Base-by-base conservation (phyloP, 2,797 vertebrate genomes). In the Fratercula arctica region DNA sequence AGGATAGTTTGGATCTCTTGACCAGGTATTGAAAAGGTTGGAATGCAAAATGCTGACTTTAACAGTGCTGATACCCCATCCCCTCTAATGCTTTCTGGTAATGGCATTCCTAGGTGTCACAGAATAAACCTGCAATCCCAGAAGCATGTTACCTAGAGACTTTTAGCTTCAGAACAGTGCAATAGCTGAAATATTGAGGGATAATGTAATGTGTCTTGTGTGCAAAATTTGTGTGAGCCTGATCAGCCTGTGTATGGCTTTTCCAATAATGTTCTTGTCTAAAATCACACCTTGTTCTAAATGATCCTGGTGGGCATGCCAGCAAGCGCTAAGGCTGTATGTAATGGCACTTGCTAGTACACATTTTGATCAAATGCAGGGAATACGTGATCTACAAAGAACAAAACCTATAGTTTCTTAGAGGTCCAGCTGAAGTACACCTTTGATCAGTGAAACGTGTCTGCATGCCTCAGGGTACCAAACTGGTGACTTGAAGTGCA, bases 361-460 rank as follows among this genome's bases (percentile, higher is more conserved):
- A 68, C 33, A 37, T 64, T 96, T 96, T 91, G 82, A 95, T 96
- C 69, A 95, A 88, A 74, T 23, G 13, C 51, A n/a, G 48, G 48
- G 56, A 84, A 76, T 77, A 85, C 7, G 13, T 88, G 35, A 51
- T 85, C 75, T 59, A 51, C 29, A 69, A 77, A 80, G 78, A 77
- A 37, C 9, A 59, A 67, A 89, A 81, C 11, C 4, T 69, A 24
- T 6, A 41, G 16, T 50, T 89, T 82, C 66, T 43, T 51, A 68
- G 50, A 57, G 7, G 25, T 43, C 33, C 85, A 79, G 26, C 79
- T 85, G 84, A 92, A 64, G 63, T 76, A 84, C 82, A 83, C 53
- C 35, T 67, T 77, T 17, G 81, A 78, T 94, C 90, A 69, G 64
- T 93, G 92, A 86, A 83, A 89, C 1, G 0, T 89, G 69, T 73